Evolutionary conservation across 2,113 vertebrate species (phyloP).

Genomic region (Osmerus eperlanus): DNA sequence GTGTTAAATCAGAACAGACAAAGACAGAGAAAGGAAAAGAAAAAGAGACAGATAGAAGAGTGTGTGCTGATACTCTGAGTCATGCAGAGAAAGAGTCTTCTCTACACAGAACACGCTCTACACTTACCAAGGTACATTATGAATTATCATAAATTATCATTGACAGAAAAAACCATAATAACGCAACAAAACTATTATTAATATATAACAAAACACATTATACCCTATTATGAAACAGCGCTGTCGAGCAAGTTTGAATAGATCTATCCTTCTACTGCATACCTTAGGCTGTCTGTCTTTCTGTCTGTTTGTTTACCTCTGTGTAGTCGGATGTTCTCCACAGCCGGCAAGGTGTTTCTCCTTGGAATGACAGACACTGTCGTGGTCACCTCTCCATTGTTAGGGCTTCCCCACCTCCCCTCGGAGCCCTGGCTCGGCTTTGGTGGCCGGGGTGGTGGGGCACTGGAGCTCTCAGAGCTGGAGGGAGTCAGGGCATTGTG

Average conservation of each 20-base stretch:
- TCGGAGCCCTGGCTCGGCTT: conserved; percentile 85
- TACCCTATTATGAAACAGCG: too few relatives aligned
- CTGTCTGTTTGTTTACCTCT: conserved; percentile 74
- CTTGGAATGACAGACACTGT: conserved; percentile 84
- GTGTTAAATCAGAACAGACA: conserved; percentile 19
- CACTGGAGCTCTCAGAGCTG: conserved; percentile 71
- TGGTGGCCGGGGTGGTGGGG: conserved; percentile 81
- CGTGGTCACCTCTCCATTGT: conserved; percentile 66
- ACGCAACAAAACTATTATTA: too few relatives aligned
- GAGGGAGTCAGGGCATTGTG: conserved; percentile 85
- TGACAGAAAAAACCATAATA: too few relatives aligned
- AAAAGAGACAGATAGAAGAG: background rate
- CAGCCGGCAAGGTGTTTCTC: conserved; percentile 91
- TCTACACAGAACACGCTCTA: too few relatives aligned
- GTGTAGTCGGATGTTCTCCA: conserved; percentile 92
- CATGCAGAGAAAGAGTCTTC: too few relatives aligned
- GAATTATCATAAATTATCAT: too few relatives aligned
- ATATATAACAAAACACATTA: too few relatives aligned
- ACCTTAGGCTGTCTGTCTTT: background rate
- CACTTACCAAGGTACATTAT: too few relatives aligned
- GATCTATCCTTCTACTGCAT: too few relatives aligned
- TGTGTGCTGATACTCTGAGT: background rate
- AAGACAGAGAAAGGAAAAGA: conserved; percentile 11
- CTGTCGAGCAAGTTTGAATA: too few relatives aligned
- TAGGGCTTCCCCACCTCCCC: conserved; percentile 61